Conservation (phyloP, 1,140 invertebrate genomes). For the Heliconius melpomene region DNA sequence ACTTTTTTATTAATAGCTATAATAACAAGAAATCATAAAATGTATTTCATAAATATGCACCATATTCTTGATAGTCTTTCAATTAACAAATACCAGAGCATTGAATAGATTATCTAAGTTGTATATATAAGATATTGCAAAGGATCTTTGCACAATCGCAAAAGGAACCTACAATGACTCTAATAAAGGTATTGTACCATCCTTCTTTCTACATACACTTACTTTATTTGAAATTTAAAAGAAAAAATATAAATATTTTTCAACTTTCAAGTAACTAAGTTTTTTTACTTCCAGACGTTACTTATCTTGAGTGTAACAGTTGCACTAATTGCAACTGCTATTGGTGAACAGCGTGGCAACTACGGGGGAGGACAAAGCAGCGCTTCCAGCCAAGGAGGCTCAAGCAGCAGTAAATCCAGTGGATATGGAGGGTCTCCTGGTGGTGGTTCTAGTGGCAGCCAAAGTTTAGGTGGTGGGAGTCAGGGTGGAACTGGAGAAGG, state of each 20-base stretch:
- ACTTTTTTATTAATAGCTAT: neutral
- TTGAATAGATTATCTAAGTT: conserved; percentile 27
- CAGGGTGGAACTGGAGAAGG: neutral
- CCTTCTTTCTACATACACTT: neutral
- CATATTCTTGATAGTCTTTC: conserved; percentile 18
- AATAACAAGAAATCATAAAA: neutral
- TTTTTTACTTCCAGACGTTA: conserved; percentile 17
- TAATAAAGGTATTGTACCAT: conserved; percentile 17
- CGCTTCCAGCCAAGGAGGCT: conserved; percentile 19
- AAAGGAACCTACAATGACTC: conserved; percentile 24
- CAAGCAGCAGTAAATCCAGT: conserved; percentile 9
- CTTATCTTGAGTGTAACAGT: conserved; percentile 18
- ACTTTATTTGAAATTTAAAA: neutral
- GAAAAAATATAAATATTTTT: too few species aligned
- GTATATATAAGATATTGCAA: conserved; percentile 25
- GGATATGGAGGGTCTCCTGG: conserved; percentile 3
- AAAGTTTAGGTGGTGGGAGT: conserved; percentile 6
- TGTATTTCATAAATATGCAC: neutral
- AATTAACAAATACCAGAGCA: conserved; percentile 17
- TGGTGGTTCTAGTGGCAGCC: conserved; percentile 19
- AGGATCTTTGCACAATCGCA: neutral
- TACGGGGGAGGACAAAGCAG: conserved; percentile 17
- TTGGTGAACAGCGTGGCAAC: conserved; percentile 13
- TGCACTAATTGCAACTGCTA: conserved; percentile 14
- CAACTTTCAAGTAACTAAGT: too few species aligned